Percentiles rank a stretch among this genome's conserved stretches.
Conservation (phyloP, 1,140 invertebrate genomes). For the Pygmarrhopalites habei region DNA sequence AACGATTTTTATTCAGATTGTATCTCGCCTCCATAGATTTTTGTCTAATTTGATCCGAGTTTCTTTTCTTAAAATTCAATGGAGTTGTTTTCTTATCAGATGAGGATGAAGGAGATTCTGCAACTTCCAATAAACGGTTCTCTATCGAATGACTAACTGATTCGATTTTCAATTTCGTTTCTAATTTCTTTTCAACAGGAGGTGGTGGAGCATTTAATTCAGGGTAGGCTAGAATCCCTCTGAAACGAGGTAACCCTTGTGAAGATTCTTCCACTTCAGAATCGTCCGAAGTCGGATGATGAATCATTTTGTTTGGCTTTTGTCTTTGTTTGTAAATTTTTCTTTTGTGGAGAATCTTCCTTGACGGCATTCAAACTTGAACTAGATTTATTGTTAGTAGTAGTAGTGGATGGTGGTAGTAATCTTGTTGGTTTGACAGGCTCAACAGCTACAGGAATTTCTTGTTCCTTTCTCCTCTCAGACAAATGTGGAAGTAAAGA, state of each 20-base stretch:
- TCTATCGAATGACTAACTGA: too few species aligned
- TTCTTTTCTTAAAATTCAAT: conserved; percentile 9
- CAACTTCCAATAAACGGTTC: too few species aligned
- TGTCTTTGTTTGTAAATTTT: background rate
- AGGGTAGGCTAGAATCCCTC: background rate
- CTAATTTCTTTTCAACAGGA: too few species aligned
- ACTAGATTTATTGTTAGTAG: too few species aligned
- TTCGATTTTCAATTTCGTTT: too few species aligned
- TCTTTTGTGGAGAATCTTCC: background rate
- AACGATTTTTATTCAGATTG: background rate
- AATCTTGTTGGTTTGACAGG: too few species aligned
- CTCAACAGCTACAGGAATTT: too few species aligned
- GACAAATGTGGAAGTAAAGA: background rate
- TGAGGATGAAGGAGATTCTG: background rate
- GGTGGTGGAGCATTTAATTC: background rate
- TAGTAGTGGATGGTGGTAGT: too few species aligned
- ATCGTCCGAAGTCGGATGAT: background rate
- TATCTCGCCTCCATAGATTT: background rate
- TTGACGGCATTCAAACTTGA: background rate
- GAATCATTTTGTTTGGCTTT: background rate
- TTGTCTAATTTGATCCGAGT: conserved; percentile 3
- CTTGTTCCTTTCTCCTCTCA: too few species aligned
- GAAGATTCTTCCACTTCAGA: background rate
- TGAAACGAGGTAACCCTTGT: background rate
- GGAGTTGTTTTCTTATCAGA: background rate